A percentile compares a stretch with the other conserved stretches of the same genome.
These are phyloP conservation scores for Rhinichthys klamathensis DNA, from an alignment of 2,113 vertebrate species.

Conservation along the genomic window DNA sequence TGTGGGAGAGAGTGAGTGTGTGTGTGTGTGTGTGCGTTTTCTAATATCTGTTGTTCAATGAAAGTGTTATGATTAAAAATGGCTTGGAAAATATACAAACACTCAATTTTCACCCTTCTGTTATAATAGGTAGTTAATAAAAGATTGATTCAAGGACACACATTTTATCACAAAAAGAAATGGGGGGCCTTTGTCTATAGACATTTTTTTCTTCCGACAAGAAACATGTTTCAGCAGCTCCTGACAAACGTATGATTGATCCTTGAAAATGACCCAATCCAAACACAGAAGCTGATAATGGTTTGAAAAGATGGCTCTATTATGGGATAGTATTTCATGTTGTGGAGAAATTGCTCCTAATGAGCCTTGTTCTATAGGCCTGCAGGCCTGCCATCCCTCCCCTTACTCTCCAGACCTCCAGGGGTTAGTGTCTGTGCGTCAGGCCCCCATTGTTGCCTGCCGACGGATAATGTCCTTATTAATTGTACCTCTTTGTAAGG, in stretches of 20 bases:
- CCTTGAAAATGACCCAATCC: slow-evolving; percentile 59
- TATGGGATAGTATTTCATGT: slow-evolving; percentile 73
- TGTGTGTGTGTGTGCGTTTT: too few relatives aligned
- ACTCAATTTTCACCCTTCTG: not conserved
- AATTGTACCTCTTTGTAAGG: slow-evolving; percentile 82
- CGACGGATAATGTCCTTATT: slow-evolving; percentile 82
- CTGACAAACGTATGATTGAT: slow-evolving; percentile 55
- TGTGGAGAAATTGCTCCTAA: slow-evolving; percentile 74
- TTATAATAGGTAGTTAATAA: slow-evolving; percentile 35
- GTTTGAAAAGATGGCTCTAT: slow-evolving; percentile 63
- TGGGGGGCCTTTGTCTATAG: slow-evolving; percentile 44
- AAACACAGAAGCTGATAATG: slow-evolving; percentile 61
- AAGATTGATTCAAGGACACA: slow-evolving; percentile 41
- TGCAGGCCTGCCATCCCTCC: slow-evolving; percentile 62
- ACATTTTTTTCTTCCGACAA: slow-evolving; percentile 41
- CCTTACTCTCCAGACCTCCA: slow-evolving; percentile 71
- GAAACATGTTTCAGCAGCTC: slow-evolving; percentile 42
- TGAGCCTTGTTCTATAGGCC: slow-evolving; percentile 71
- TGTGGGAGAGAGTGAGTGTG: too few relatives aligned
- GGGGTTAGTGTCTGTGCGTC: slow-evolving; percentile 79
- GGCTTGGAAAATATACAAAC: not conserved
- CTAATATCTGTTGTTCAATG: not conserved
- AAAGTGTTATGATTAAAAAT: not conserved
- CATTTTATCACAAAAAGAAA: slow-evolving; percentile 48
- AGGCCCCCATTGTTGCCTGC: slow-evolving; percentile 80